Base-by-base conservation (phyloP, 2,113 vertebrate genomes). In the Scolopax mira region DNA sequence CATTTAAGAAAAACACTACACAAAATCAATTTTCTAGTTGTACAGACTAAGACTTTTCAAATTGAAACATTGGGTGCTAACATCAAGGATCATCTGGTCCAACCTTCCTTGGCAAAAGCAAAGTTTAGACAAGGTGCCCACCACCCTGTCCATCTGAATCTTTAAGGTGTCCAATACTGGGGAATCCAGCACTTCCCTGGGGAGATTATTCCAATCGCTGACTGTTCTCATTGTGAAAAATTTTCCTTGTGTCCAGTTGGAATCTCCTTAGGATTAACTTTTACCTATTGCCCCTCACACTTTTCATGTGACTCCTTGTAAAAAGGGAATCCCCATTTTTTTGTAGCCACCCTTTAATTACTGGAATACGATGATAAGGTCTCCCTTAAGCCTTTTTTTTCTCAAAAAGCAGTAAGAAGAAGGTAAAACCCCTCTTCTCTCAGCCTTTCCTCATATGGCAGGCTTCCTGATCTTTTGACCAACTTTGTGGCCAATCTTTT, bases 151-250 rank as follows among this genome's bases (percentile, higher is more conserved):
- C 44, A 65, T 35, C 13, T 8, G 5, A 90, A 80, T 58, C 12
- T 35, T 44, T 48, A 60, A 70, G 64, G 67, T 22, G 21, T 27
- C 42, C 37, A 22, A 5, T 2, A 0, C 0, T 37, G 11, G 5
- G 6, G 37, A 83, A 75, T 66, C 30, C 30, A 66, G 3, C 19
- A 33, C 0, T 58, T 64, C 37, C 27, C 52, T 62, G 11, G 13
- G n/a, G 15, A 72, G 7, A 33, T 71, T 58, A 71, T 52, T 79
- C 11, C 37, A 35, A 44, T 22, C 6, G 10, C 21, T 85, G 24
- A 44, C 4, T 28, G 18, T 25, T 67, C 25, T 77, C 9, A n/a
- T 2, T 13, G 10, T 61, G 33, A 75, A 83, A 52, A 52, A 12
- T 39, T 28, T 72, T 65, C 72, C 21, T 52, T n/a, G 4, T 10